Percentiles rank a stretch among this genome's conserved stretches.
These are phyloP conservation scores for Protodeltote pygarga DNA, from an alignment of 2,888 invertebrate genomes.

Conservation along the genomic window DNA sequence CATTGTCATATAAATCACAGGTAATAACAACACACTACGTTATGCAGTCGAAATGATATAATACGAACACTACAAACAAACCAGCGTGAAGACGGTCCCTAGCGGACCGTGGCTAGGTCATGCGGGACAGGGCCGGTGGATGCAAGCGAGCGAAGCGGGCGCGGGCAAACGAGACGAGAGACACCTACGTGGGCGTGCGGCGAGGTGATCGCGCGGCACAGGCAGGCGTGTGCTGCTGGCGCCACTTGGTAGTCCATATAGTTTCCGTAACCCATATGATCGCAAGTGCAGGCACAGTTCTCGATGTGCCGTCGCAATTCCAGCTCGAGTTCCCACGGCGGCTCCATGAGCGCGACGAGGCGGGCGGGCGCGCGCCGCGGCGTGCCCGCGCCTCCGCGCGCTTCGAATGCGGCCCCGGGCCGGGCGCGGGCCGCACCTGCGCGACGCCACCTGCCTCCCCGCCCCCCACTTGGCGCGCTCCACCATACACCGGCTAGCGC, in stretches of 20 bases:
- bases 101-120: conserved; percentile 62
- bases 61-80: conserved; percentile 64
- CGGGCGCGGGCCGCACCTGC: conserved; percentile 80
- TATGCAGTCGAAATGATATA: conserved; percentile 47
- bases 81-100: conserved; percentile 65
- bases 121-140: conserved; percentile 59
- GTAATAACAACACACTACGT: conserved; percentile 36
- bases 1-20: conserved; percentile 37
- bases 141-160: conserved; percentile 45
- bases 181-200: conserved; percentile 85
- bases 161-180: conserved; percentile 38
- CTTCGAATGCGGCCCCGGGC: conserved; percentile 76
- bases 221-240: conserved; percentile 81
- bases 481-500: conserved; percentile 78
- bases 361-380: conserved; percentile 75
- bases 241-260: conserved; percentile 95
- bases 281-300: conserved; percentile 95
- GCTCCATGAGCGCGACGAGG: conserved; percentile 82
- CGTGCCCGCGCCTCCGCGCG: conserved; percentile 75
- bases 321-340: conserved; percentile 90
- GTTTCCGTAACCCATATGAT: conserved; percentile 97
- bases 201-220: conserved; percentile 84
- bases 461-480: conserved; percentile 71
- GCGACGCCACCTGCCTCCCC: conserved; percentile 79
- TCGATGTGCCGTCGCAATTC: conserved; percentile 96